Conservation (phyloP, 2,797 vertebrate genomes). For the Choloepus didactylus region DNA sequence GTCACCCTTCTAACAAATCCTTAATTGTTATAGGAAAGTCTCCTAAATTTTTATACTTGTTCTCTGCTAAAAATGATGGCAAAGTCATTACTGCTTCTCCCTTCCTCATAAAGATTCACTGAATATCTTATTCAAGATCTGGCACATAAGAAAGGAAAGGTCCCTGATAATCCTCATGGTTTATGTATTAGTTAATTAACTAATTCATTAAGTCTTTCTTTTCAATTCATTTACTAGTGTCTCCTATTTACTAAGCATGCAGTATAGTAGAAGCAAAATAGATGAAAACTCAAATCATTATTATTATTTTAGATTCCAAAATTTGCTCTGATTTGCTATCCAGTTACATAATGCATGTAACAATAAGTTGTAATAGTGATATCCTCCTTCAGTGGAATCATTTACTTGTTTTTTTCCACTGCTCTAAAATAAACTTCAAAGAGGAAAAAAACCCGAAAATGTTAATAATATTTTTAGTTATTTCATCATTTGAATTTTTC, state of each 20-base stretch:
- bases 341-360: not conserved
- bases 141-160: not conserved
- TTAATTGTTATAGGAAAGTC: not conserved
- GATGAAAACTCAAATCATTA: not conserved
- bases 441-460: not conserved
- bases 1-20: not conserved
- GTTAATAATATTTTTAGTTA: not conserved
- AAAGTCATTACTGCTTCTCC: not conserved
- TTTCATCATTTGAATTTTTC: not conserved
- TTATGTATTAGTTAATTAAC: not conserved
- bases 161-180: not conserved
- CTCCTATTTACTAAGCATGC: not conserved
- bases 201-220: conserved; percentile 19
- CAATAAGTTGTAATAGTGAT: not conserved
- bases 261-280: not conserved
- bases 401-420: not conserved
- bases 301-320: conserved; percentile 16
- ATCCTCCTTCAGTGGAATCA: not conserved
- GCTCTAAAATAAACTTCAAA: not conserved
- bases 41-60: not conserved
- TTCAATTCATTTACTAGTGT: not conserved
- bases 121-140: not conserved
- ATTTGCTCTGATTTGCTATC: not conserved
- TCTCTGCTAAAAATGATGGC: not conserved
- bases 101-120: not conserved